Percentiles rank a stretch among this genome's conserved stretches.
phyloP scores from a whole-genome alignment of 2,888 invertebrate species.

The Heteropelma amictum region DNA sequence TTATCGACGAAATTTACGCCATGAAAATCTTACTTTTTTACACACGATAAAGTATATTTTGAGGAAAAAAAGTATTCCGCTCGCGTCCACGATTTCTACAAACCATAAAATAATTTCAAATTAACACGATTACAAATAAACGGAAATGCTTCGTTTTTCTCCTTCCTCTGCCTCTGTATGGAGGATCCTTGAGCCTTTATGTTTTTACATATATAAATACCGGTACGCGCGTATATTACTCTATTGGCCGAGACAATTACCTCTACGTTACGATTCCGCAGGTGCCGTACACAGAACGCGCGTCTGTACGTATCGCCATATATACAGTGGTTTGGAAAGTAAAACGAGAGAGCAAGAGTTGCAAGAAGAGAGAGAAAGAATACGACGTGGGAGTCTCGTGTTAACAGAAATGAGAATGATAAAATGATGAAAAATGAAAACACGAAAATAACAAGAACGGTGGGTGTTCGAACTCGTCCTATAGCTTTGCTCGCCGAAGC shows the following conservation, averaged over 20 bases:
- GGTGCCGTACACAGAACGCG: constrained; percentile 23
- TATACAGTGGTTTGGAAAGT: constrained; percentile 9
- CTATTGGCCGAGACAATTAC: constrained; percentile 60
- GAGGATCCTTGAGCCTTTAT: background rate
- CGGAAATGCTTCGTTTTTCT: background rate
- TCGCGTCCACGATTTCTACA: background rate
- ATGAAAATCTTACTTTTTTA: too few relatives aligned
- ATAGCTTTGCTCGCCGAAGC: constrained; percentile 14
- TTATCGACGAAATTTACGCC: too few relatives aligned
- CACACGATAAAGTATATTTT: too few relatives aligned
- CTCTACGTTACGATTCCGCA: constrained; percentile 53
- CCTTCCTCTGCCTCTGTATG: background rate
- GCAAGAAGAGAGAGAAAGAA: background rate
- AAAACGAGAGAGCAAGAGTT: background rate
- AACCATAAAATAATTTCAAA: too few relatives aligned
- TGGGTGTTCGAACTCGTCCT: background rate
- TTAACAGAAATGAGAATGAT: constrained; percentile 9
- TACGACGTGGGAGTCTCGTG: background rate
- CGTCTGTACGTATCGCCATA: background rate
- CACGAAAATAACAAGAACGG: constrained; percentile 18
- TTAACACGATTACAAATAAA: background rate
- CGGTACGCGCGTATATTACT: constrained; percentile 60
- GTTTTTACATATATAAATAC: background rate
- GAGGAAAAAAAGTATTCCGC: background rate
- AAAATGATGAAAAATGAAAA: background rate